These are phyloP conservation scores for Chlorops oryzae DNA, from an alignment of 1,140 invertebrate species.

Conservation along the genomic window DNA sequence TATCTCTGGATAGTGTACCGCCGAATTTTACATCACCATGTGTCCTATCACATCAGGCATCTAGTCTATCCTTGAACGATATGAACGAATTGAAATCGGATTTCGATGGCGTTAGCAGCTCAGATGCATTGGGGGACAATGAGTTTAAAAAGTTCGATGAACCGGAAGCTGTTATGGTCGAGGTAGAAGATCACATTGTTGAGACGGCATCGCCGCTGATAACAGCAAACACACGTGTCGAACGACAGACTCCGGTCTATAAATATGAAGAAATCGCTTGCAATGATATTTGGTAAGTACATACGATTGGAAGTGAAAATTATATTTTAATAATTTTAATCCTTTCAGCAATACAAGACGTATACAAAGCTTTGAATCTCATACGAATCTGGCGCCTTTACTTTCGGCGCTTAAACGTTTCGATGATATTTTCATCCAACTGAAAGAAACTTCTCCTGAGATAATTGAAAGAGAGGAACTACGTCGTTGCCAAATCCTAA, in stretches of 20 bases:
- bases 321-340: not conserved
- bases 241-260: constrained; percentile 63
- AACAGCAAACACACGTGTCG: constrained; percentile 54
- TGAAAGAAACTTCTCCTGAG: constrained; percentile 27
- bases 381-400: constrained; percentile 38
- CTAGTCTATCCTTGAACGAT: constrained; percentile 66
- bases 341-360: constrained; percentile 33
- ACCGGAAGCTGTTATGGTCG: constrained; percentile 59
- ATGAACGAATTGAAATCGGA: constrained; percentile 54
- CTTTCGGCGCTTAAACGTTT: constrained; percentile 39
- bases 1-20: constrained; percentile 64
- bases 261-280: constrained; percentile 53
- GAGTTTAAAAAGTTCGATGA: constrained; percentile 50
- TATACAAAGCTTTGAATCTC: constrained; percentile 43
- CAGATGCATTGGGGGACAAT: constrained; percentile 38
- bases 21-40: constrained; percentile 49
- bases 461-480: constrained; percentile 29
- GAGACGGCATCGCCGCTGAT: constrained; percentile 61
- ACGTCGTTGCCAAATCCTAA: constrained; percentile 31
- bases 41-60: constrained; percentile 56
- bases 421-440: constrained; percentile 31
- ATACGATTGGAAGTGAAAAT: not conserved
- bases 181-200: constrained; percentile 63
- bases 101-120: constrained; percentile 49
- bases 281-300: constrained; percentile 38